Evolutionary conservation across 2,888 invertebrate genomes (phyloP).

Genomic region (Chamaedrilus cognettii): DNA sequence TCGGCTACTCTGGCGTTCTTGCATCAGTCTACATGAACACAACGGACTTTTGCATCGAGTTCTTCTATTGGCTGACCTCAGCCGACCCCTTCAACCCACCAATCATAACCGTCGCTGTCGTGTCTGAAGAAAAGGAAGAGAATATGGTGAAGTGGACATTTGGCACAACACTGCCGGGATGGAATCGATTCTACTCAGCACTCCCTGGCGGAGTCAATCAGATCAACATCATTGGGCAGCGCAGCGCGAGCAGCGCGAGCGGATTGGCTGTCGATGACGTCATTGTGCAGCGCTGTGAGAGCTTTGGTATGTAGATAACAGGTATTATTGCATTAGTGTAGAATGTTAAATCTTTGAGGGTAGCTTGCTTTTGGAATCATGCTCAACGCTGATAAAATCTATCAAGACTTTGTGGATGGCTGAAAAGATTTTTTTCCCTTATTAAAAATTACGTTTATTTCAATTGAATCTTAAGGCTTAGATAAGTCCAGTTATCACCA

Average conservation of each 20-base stretch:
- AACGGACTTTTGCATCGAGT: slow-evolving; percentile 9
- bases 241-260: neutral
- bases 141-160: neutral
- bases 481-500: no score
- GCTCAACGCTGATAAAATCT: no score
- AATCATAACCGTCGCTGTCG: neutral
- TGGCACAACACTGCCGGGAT: slow-evolving; percentile 2
- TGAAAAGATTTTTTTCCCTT: no score
- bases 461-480: no score
- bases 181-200: slow-evolving; percentile 2
- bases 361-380: no score
- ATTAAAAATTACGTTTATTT: no score
- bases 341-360: no score
- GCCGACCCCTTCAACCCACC: neutral
- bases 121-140: slow-evolving; percentile 7
- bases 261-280: slow-evolving; percentile 16
- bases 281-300: neutral
- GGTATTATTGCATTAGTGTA: neutral
- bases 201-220: slow-evolving; percentile 1
- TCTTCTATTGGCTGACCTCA: slow-evolving; percentile 14
- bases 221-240: slow-evolving; percentile 6
- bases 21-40: slow-evolving; percentile 4
- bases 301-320: slow-evolving; percentile 6
- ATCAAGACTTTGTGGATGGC: no score
- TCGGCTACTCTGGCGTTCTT: neutral